Conservation (phyloP, 2,888 invertebrate genomes). For the Aleiodes testaceus region DNA sequence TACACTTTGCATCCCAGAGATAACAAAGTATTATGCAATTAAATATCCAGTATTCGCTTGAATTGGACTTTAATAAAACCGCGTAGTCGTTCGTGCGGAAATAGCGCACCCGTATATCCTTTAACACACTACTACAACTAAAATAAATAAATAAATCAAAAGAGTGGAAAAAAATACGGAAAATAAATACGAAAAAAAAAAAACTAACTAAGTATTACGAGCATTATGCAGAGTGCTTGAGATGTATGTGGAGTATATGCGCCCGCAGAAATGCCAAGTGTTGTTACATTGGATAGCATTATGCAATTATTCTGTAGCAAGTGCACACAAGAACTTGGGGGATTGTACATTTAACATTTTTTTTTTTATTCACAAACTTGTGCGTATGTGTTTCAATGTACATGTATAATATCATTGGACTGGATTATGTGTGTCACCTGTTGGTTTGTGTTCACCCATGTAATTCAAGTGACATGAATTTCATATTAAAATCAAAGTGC, state of each 20-base stretch:
- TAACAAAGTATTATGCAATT: constrained; percentile 55
- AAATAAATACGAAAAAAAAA: background rate
- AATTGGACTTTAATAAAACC: constrained; percentile 4
- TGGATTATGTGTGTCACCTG: constrained; percentile 22
- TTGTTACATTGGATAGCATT: constrained; percentile 3
- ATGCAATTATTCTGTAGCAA: constrained; percentile 29
- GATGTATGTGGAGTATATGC: constrained; percentile 13
- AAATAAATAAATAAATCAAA: background rate
- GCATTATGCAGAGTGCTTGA: background rate
- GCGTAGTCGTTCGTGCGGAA: constrained; percentile 14
- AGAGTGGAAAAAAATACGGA: constrained; percentile 10
- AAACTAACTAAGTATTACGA: constrained; percentile 5
- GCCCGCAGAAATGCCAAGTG: constrained; percentile 30
- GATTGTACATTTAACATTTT: constrained; percentile 10
- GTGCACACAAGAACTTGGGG: background rate
- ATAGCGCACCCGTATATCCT: constrained; percentile 29
- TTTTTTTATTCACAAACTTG: too few relatives aligned
- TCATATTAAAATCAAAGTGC: background rate
- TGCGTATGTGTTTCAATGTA: background rate
- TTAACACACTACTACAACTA: background rate
- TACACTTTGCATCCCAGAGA: constrained; percentile 34
- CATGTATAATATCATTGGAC: constrained; percentile 1
- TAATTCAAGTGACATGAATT: background rate
- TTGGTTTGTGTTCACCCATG: background rate
- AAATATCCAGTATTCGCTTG: constrained; percentile 33